Percentiles rank a stretch among this genome's conserved stretches.
Conservation (phyloP, 2,797 vertebrate genomes). For the Pantherophis alleghaniensis region DNA sequence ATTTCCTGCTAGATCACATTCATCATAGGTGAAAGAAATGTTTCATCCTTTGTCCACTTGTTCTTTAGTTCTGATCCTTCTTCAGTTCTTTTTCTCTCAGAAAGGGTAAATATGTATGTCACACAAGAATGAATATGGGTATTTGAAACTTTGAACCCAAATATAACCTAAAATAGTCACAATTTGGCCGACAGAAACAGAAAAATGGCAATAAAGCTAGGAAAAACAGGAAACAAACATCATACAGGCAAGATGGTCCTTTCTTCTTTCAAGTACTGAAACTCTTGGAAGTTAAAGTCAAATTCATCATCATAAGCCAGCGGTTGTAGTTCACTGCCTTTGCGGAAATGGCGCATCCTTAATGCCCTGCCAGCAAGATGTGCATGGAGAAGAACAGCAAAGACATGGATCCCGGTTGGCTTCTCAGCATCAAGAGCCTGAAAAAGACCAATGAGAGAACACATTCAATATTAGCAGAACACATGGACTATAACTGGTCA, state of each 20-base stretch:
- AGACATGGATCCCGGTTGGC: slow-evolving; percentile 80
- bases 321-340: slow-evolving; percentile 74
- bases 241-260: slow-evolving; percentile 79
- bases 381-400: slow-evolving; percentile 83
- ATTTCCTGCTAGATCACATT: background rate
- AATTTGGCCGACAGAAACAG: background rate
- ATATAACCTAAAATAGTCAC: background rate
- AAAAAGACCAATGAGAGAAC: background rate
- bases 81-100: background rate
- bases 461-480: background rate
- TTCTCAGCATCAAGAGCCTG: slow-evolving; percentile 82
- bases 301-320: slow-evolving; percentile 82
- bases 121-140: background rate
- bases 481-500: background rate
- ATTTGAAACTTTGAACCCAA: background rate
- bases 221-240: slow-evolving; percentile 17
- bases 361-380: slow-evolving; percentile 83
- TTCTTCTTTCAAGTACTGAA: slow-evolving; percentile 82
- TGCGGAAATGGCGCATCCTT: slow-evolving; percentile 79
- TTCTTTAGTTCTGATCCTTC: background rate
- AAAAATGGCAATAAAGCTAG: background rate
- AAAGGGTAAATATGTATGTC: background rate
- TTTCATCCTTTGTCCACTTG: background rate
- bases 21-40: background rate
- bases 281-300: slow-evolving; percentile 91